Evolutionary conservation across 2,113 vertebrate genomes (phyloP).

Genomic region (Ondatra zibethicus): DNA sequence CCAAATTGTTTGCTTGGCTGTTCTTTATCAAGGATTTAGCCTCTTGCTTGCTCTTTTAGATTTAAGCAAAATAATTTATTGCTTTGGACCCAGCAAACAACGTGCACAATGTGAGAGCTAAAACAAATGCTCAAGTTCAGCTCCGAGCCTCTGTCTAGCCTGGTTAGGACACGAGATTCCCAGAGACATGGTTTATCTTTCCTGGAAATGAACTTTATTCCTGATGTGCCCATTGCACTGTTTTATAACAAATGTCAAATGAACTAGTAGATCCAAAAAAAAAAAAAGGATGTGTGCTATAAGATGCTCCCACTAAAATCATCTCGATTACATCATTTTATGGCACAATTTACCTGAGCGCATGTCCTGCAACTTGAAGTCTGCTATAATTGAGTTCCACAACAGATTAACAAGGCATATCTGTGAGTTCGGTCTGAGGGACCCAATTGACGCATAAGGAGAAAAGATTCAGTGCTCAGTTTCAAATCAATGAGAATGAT

Average conservation of each 20-base stretch:
- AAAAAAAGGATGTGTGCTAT: not conserved
- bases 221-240: not conserved
- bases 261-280: not conserved
- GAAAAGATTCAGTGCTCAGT: not conserved
- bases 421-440: not conserved
- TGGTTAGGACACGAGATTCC: not conserved
- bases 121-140: not conserved
- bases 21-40: not conserved
- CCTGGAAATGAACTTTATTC: not conserved
- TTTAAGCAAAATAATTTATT: not conserved
- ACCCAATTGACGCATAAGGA: not conserved
- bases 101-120: not conserved
- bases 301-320: not conserved
- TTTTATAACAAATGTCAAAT: not conserved
- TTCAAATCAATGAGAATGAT: constrained; percentile 21
- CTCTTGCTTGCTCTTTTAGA: constrained; percentile 19
- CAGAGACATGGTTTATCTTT: not conserved
- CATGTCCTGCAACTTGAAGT: not conserved
- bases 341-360: not conserved
- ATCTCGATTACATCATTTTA: not conserved
- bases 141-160: not conserved
- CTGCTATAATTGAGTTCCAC: not conserved
- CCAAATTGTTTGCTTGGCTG: constrained; percentile 28
- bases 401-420: constrained; percentile 1
- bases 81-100: not conserved